Evolutionary conservation across 2,888 invertebrate species (phyloP).

Genomic region (Tetragonisca angustula): DNA sequence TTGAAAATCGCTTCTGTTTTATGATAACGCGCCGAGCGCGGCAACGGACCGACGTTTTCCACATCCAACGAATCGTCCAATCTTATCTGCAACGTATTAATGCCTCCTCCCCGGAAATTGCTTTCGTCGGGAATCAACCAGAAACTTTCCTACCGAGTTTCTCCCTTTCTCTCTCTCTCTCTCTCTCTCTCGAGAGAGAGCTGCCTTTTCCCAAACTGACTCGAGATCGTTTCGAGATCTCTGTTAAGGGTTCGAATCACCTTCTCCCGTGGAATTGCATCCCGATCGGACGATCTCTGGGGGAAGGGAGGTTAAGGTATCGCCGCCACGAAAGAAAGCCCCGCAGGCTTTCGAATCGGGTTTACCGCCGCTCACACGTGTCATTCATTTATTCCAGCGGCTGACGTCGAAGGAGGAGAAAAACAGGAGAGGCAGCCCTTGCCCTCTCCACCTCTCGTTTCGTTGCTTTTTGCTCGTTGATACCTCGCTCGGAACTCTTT

Average conservation of each 20-base stretch:
- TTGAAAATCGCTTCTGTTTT: constrained; percentile 66
- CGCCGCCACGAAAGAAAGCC: constrained; percentile 26
- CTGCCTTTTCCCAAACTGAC: no score
- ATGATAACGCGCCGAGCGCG: constrained; percentile 53
- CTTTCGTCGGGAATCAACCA: constrained; percentile 26
- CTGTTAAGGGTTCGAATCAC: no score
- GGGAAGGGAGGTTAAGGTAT: no score
- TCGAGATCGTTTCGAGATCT: no score
- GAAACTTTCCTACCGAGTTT: constrained; percentile 11
- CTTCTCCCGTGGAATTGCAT: no score
- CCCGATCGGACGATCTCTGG: no score
- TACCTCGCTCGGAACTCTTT: constrained; percentile 2
- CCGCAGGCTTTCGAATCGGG: constrained; percentile 28
- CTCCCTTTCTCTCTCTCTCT: background rate
- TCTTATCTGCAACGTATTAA: constrained; percentile 58
- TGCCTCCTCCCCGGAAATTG: constrained; percentile 42
- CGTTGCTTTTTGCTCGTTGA: background rate
- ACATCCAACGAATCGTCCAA: constrained; percentile 57
- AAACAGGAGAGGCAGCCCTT: constrained; percentile 8
- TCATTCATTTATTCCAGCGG: constrained; percentile 38
- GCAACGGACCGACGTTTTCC: constrained; percentile 22
- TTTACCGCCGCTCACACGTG: constrained; percentile 20
- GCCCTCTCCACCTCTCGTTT: background rate
- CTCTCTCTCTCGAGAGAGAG: no score
- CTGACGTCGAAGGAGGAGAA: constrained; percentile 12